Evolutionary conservation across 1,140 invertebrate species (phyloP), one percentile per base, ranked within the genome.

Genomic region (Drosophila sp.): DNA sequence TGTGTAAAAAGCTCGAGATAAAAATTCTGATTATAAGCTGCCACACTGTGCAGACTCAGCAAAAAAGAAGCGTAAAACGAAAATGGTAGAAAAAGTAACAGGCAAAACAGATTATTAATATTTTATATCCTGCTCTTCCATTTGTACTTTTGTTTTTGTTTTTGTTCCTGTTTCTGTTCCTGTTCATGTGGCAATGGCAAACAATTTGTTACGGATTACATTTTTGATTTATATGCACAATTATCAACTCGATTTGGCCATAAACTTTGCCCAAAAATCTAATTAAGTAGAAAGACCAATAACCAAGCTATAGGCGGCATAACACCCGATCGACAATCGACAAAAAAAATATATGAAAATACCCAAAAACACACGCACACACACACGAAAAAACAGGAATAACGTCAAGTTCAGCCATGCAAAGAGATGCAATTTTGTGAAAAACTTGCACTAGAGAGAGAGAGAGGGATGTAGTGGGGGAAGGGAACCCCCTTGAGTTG

Each of bases 131-230:
- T 17, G 17, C 17, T 50, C 44, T 50, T 50, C n/a, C 44, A 50
- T 75, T 58, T 30, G 64, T 64, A 33, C 61, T 33, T 57, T 55
- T 69, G 47, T 32, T 30, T 23, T 33, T 17, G 17, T 17, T 17
- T 17, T 17, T 17, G 17, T 17, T 17, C 17, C 17, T 17, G 17
- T 17, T 17, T 17, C 17, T 17, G 17, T 17, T 17, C 17, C 17
- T 17, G 17, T n/a, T 44, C 44, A 47, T 27, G 41, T n/a, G 25
- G 58, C 38, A 65, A 60, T 60, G 23, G 41, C 57, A 40, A 40
- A 40, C 61, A 76, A 76, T 69, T 72, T 73, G 74, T 73, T 73
- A 73, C 69, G 62, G 74, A 77, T 77, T 77, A 77, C 57, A 66
- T 64, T 29, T 41, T 63, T 63, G 60, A 32, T 50, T 47, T 41